Evolutionary conservation across 2,888 invertebrate species (phyloP).

Genomic region (Agrypnus murinus): DNA sequence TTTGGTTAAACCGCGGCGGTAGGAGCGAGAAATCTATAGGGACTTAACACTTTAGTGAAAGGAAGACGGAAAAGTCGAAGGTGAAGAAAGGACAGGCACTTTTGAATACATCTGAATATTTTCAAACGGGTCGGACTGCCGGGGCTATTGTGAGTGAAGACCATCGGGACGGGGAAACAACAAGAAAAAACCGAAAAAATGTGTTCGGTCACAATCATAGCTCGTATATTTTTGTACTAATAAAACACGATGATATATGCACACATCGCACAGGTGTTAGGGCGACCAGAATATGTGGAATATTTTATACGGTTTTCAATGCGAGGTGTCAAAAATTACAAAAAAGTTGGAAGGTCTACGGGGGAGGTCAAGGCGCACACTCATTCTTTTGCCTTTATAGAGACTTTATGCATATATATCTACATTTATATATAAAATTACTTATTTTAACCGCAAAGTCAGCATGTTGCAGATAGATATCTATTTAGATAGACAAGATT

Average conservation of each 20-base stretch:
- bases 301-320: slow-evolving; percentile 50
- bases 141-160: slow-evolving; percentile 47
- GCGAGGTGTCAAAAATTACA: slow-evolving; percentile 47
- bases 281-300: slow-evolving; percentile 48
- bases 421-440: slow-evolving; percentile 14
- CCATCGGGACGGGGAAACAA: slow-evolving; percentile 57
- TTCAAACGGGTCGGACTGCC: slow-evolving; percentile 46
- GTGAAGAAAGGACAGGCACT: slow-evolving; percentile 48
- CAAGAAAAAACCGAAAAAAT: slow-evolving; percentile 59
- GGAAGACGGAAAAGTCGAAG: slow-evolving; percentile 31
- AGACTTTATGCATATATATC: slow-evolving; percentile 17
- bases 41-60: not conserved
- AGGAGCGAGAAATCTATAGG: slow-evolving; percentile 29
- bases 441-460: slow-evolving; percentile 37
- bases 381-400: slow-evolving; percentile 38
- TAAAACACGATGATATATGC: slow-evolving; percentile 68
- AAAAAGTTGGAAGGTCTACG: slow-evolving; percentile 44
- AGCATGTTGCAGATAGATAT: slow-evolving; percentile 29
- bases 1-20: slow-evolving; percentile 38
- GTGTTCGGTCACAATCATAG: slow-evolving; percentile 59
- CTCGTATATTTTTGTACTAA: slow-evolving; percentile 64
- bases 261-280: slow-evolving; percentile 66
- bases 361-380: slow-evolving; percentile 47
- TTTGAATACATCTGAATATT: slow-evolving; percentile 51
- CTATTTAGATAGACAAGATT: slow-evolving; percentile 1